phyloP scores from a whole-genome alignment of 2,888 invertebrate species.

The Euproctis similis region DNA sequence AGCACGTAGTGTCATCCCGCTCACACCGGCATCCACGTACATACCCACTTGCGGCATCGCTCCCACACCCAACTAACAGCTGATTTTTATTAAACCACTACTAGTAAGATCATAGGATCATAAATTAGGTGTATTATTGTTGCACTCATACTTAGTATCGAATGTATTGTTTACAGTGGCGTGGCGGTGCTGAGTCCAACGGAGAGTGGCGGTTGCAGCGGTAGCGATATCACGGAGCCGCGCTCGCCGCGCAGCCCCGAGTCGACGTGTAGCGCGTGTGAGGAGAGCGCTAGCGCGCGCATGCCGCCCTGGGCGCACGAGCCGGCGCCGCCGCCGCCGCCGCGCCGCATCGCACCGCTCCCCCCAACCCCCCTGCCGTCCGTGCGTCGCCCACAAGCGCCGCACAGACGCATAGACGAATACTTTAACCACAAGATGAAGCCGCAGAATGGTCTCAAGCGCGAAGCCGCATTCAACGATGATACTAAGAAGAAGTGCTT shows the following conservation, averaged over 20 bases:
- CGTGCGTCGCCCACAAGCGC: constrained; percentile 30
- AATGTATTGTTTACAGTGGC: constrained; percentile 83
- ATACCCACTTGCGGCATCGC: constrained; percentile 40
- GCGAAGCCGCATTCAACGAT: constrained; percentile 47
- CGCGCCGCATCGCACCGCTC: constrained; percentile 57
- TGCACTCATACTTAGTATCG: too few relatives aligned
- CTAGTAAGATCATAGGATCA: constrained; percentile 20
- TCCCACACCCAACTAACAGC: constrained; percentile 56
- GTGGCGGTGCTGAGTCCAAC: constrained; percentile 87
- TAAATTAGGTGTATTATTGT: too few relatives aligned
- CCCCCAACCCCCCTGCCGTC: constrained; percentile 28
- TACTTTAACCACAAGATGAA: constrained; percentile 91
- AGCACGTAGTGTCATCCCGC: constrained; percentile 23
- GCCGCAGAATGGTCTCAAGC: constrained; percentile 74
- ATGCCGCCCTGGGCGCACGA: constrained; percentile 72
- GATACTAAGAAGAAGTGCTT: constrained; percentile 66
- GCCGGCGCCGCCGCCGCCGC: constrained; percentile 67
- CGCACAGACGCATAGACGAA: constrained; percentile 88
- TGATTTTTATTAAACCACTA: constrained; percentile 54
- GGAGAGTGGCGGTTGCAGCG: constrained; percentile 80
- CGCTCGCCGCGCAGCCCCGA: constrained; percentile 88
- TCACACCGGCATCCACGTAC: constrained; percentile 25
- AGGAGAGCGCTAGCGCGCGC: constrained; percentile 65
- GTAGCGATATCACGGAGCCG: constrained; percentile 90
- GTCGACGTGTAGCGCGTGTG: constrained; percentile 67